Evolutionary conservation across 2,797 vertebrate species (phyloP).

Genomic region (Poecilia picta): DNA sequence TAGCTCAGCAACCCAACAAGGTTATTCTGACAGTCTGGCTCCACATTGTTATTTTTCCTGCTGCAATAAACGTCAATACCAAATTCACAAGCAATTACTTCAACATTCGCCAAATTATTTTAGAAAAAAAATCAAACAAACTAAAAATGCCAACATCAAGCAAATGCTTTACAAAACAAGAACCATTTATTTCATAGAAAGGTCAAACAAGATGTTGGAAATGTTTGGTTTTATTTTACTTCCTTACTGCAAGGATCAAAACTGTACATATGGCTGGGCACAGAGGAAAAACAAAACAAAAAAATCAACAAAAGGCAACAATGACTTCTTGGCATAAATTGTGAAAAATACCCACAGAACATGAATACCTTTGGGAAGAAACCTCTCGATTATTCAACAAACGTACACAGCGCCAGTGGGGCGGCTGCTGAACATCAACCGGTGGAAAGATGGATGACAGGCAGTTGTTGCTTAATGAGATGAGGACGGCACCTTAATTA

Average conservation of each 20-base stretch:
- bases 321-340: slow-evolving; percentile 80
- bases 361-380: slow-evolving; percentile 72
- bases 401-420: slow-evolving; percentile 18
- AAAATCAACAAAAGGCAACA: slow-evolving; percentile 68
- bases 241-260: slow-evolving; percentile 62
- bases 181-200: not conserved
- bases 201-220: slow-evolving; percentile 42
- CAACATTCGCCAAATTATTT: not conserved
- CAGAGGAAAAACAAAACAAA: slow-evolving; percentile 28
- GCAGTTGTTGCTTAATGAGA: slow-evolving; percentile 11
- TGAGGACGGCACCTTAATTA: slow-evolving; percentile 26
- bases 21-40: slow-evolving; percentile 1
- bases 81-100: not conserved
- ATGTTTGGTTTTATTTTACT: slow-evolving; percentile 73
- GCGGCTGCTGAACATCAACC: slow-evolving; percentile 33
- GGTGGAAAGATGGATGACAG: slow-evolving; percentile 31
- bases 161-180: not conserved
- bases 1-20: slow-evolving; percentile 26
- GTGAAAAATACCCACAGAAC: slow-evolving; percentile 56
- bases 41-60: not conserved
- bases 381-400: slow-evolving; percentile 27
- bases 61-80: not conserved
- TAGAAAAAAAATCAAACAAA: no score
- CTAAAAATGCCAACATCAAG: not conserved
- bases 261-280: slow-evolving; percentile 79